Evolutionary conservation across 2,113 vertebrate genomes (phyloP), one percentile per base, ranked within the genome.

Genomic region (Oreotrochilus melanogaster): DNA sequence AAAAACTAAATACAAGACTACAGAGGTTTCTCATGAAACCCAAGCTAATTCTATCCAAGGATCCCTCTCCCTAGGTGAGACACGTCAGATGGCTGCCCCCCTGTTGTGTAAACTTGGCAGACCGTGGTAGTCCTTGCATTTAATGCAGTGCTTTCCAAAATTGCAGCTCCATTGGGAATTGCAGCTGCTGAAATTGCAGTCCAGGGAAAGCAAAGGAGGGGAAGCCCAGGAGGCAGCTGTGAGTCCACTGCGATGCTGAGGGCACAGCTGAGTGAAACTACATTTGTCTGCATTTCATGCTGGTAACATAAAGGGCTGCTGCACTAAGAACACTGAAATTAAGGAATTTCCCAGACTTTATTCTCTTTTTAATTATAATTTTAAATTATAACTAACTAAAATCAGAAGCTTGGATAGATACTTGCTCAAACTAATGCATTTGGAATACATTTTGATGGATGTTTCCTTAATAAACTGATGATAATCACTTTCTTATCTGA

Each of bases 21-120:
- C 10, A 2, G 12, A n/a, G 37, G 6, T 60, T 78, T 92, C 43
- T 82, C 24, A 6, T 3, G 13, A 56, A 56, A 31, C 18, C 54
- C 30, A 56, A 60, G 31, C 31, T 37, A 24, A 5, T 33, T n/a
- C 54, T 78, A 0, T 25, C 21, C 17, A 54, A 21, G 65, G 27
- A 47, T 7, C 30, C 14, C n/a, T 80, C 31, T 85, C 45, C 23
- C n/a, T 58, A 1, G 0, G 4, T 43, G 19, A 64, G 57, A 60
- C 2, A 1, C 0, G 1, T 14, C 42, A 3, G 3, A n/a, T 30
- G 23, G 37, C 27, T 61, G 70, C 6, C n/a, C 23, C 12, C 5
- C 15, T n/a, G 28, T 24, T 53, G 50, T 58, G 47, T 57, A 45
- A 70, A 25, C 8, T 16, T 16, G 65, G 53, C 43, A 82, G 35